Base-by-base conservation (phyloP, 2,888 invertebrate species). In the Trypoxylon attenuatum region DNA sequence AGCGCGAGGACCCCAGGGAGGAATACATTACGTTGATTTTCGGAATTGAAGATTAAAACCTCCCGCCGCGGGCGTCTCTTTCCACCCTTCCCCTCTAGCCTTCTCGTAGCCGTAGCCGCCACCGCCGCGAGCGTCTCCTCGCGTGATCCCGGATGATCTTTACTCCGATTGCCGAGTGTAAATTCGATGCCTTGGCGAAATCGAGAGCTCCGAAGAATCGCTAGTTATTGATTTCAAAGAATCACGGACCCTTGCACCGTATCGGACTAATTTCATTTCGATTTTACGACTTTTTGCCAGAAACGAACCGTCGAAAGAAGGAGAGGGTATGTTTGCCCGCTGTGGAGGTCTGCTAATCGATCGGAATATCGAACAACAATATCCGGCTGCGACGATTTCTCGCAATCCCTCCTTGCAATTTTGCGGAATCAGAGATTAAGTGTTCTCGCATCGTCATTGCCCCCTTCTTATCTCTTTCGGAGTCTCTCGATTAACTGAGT, bases 1-100 rank as follows among this genome's bases (percentile, higher is more conserved):
- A 54, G 52, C 46, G 66, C 47, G 58, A 19, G 49, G 54, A 38
- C 41, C 62, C 62, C 53, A 45, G 69, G 73, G 69, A 56, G 73
- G 77, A 82, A 81, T 81, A 79, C 76, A 80, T 81, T 80, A 80
- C 73, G 75, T 80, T 79, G 77, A 80, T 82, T 80, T 82, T 80
- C 77, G 73, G 80, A 82, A 81, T 75, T 53, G 70, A 56, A 70
- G 75, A 75, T 75, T 70, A 75, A 75, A 75, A 70, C 73, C 67
- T 63, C 70, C 70, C 59, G 75, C 75, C 75, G 56, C 57, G 60
- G 64, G 70, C 39, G 33, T 51, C 27, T 21, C 15, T 33, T 15
- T 41, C 25, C 60, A 18, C 13, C 53, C 22, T 42, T 52, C 41
- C 58, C 27, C n/a, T n/a, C 47, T 49, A 38, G n/a, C 25, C 43